Base-by-base conservation (phyloP, 2,113 vertebrate genomes). In the Corynorhinus townsendii region DNA sequence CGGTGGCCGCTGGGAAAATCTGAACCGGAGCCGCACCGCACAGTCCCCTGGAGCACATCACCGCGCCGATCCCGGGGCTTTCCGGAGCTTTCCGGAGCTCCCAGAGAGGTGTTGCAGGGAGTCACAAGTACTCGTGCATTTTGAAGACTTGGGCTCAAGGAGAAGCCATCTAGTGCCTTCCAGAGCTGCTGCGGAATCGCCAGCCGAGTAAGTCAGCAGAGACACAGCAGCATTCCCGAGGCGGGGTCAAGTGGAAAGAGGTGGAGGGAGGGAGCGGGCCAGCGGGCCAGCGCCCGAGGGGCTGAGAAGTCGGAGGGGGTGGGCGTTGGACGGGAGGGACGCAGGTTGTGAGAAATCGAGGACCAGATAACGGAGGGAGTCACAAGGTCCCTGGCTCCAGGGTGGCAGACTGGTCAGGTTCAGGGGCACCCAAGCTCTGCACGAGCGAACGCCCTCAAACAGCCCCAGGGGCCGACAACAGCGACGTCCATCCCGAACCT, bases 51-150 rank as follows among this genome's bases (percentile, higher is more conserved):
- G 0, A 3, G 64, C 30, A 28, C 33, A 49, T 26, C 28, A 19
- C 24, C 15, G 56, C 11, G 1, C 16, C n/a, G 12, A 0, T 0
- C 12, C 0, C 3, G n/a, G 11, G 71, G 33, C 38, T 38, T 35
- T 35, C 12, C 5, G 47, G 24, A 22, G 45, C 76, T 45, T 54
- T 38, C 26, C 7, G 33, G 2, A n/a, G n/a, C n/a, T n/a, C n/a
- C n/a, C n/a, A n/a, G n/a, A 7, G 40, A n/a, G 19, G 33, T 47
- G 7, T 56, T 33, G 72, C n/a, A n/a, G 24, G 20, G 38, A 17
- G 20, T n/a, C 89, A n/a, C 43, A 69, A 56, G 54, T 79, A n/a
- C 40, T 14, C 19, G 7, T 0, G 10, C 3, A 3, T n/a, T 4
- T 11, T 17, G 11, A 69, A 93, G 85, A n/a, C 54, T 38, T 49